Base-by-base conservation (phyloP, 2,797 vertebrate species). In the Phoeniculus purpureus region DNA sequence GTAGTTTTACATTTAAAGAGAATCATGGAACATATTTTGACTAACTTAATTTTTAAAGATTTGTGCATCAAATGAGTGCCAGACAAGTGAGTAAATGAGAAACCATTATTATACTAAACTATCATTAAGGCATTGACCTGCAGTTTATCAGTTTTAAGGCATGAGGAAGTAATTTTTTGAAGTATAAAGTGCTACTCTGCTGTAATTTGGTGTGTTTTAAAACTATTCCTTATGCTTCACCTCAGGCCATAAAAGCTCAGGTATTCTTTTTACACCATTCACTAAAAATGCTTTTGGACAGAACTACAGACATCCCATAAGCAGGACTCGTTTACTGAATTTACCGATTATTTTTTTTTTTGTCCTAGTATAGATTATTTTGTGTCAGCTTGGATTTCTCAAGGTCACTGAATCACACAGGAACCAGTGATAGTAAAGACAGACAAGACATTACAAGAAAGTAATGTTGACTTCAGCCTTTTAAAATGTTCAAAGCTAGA, bases 11-110 rank as follows among this genome's bases (percentile, higher is more conserved):
- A 65, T 75, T 78, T 18, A 52, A 76, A 74, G 16, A 65, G 72
- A 87, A 76, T 32, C 2, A 65, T 56, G 15, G 43, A 70, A 21
- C 15, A 8, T 72, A 54, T 62, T 86, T 81, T 14, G 2, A 31
- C 25, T 90, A 78, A 68, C n/a, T 85, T 83, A 3, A 15, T 75
- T 95, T 86, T 84, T 74, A 84, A 88, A 72, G 77, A 68, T 70
- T 50, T 50, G 26, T 61, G 15, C 88, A n/a, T 92, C n/a, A 65
- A 91, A 74, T 54, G 58, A 80, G 31, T 68, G 51, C 78, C 59
- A 82, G 58, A 40, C 70, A 55, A 92, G 25, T 80, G n/a, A 75
- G 45, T 75, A 84, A 81, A 88, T 73, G 22, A 84, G 56, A 81
- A 84, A 62, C 23, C 29, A 54, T 87, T 74, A 58, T 78, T 81